These are phyloP conservation scores for Neelides folsomi DNA, from an alignment of 2,888 invertebrate species.

Conservation along the genomic window DNA sequence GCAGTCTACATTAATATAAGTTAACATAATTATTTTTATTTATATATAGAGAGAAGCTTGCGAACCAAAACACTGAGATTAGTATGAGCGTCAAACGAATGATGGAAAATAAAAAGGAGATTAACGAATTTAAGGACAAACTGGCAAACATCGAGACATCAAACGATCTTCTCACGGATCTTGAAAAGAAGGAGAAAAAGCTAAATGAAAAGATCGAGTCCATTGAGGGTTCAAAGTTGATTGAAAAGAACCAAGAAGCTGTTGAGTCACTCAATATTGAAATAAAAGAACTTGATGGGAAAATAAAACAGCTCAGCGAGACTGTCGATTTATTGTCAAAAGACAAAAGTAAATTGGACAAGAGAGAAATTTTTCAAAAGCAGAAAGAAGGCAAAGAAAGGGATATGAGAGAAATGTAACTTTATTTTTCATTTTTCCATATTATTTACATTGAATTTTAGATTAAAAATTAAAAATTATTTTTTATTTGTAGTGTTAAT, in stretches of 20 bases:
- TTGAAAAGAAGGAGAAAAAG: conserved; percentile 65
- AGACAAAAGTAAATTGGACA: conserved; percentile 68
- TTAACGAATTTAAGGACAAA: conserved; percentile 45
- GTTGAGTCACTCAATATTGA: conserved; percentile 56
- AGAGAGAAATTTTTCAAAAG: conserved; percentile 49
- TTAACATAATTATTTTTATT: too few relatives aligned
- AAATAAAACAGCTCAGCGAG: conserved; percentile 45
- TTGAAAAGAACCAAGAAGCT: conserved; percentile 44
- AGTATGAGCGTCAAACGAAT: conserved; percentile 48
- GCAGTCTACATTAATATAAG: too few relatives aligned
- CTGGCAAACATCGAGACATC: conserved; percentile 39
- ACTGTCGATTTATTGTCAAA: conserved; percentile 49
- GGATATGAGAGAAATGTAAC: conserved; percentile 24
- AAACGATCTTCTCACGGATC: conserved; percentile 15
- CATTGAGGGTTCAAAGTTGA: conserved; percentile 20
- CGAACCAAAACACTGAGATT: conserved; percentile 54
- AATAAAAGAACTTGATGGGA: conserved; percentile 51
- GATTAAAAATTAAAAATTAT: too few relatives aligned
- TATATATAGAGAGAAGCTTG: conserved; percentile 42
- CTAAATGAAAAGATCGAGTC: conserved; percentile 12
- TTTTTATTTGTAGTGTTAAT: conserved; percentile 12
- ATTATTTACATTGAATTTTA: too few relatives aligned
- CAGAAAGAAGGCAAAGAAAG: conserved; percentile 24
- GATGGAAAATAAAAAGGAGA: conserved; percentile 45
- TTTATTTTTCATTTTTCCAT: too few relatives aligned